Evolutionary conservation across 2,797 vertebrate genomes (phyloP).

Genomic region (Hydrocynus forskahlii): DNA sequence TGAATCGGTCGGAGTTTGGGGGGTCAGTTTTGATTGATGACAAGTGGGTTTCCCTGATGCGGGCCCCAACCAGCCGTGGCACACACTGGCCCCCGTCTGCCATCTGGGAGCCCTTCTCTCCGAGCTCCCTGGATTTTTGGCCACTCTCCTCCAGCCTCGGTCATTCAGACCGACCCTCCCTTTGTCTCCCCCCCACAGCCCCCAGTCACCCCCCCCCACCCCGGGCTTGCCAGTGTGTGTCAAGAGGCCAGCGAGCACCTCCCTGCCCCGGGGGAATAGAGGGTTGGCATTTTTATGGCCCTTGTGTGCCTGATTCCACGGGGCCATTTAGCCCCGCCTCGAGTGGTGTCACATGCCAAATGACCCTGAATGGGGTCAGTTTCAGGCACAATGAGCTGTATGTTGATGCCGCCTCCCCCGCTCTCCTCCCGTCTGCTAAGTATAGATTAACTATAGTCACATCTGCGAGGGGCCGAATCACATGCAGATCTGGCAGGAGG

Average conservation of each 20-base stretch:
- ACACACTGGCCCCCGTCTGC: slow-evolving; percentile 52
- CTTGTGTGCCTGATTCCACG: slow-evolving; percentile 60
- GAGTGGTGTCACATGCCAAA: slow-evolving; percentile 70
- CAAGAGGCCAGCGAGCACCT: slow-evolving; percentile 59
- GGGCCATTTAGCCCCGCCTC: slow-evolving; percentile 64
- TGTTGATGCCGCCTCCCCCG: slow-evolving; percentile 63
- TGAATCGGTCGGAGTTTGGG: slow-evolving; percentile 20
- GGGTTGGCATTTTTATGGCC: slow-evolving; percentile 66
- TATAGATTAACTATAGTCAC: slow-evolving; percentile 65
- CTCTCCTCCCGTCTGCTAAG: slow-evolving; percentile 61
- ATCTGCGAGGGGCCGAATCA: slow-evolving; percentile 60
- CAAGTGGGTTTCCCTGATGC: slow-evolving; percentile 38
- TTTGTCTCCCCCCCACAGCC: slow-evolving; percentile 41
- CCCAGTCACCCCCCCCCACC: slow-evolving; percentile 14
- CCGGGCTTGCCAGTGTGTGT: slow-evolving; percentile 60
- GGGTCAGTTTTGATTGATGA: slow-evolving; percentile 56
- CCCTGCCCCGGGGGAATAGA: slow-evolving; percentile 59
- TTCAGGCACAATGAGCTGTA: slow-evolving; percentile 68
- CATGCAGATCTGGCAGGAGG: slow-evolving; percentile 56
- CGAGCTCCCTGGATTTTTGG: slow-evolving; percentile 33
- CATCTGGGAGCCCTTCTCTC: slow-evolving; percentile 56
- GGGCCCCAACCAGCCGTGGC: slow-evolving; percentile 34
- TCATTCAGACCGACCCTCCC: slow-evolving; percentile 53
- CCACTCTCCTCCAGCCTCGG: slow-evolving; percentile 41
- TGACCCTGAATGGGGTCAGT: slow-evolving; percentile 72